phyloP scores from a whole-genome alignment of 2,888 invertebrate species.

The Euphydryas editha region DNA sequence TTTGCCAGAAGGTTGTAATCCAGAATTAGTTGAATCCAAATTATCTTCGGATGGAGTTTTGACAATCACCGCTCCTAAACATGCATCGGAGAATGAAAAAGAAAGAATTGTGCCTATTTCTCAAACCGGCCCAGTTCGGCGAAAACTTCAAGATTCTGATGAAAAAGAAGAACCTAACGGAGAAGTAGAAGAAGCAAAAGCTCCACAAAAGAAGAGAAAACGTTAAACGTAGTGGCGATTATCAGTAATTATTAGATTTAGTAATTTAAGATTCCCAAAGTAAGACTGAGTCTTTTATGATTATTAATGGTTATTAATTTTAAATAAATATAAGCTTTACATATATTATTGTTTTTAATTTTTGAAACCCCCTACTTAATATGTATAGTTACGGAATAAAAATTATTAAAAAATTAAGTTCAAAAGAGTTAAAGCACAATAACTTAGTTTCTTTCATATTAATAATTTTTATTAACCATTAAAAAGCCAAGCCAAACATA shows the following conservation, averaged over 20 bases:
- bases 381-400: too few relatives aligned
- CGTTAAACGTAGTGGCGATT: slow-evolving; percentile 47
- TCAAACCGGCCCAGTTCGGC: slow-evolving; percentile 84
- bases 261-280: not conserved
- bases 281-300: slow-evolving; percentile 13
- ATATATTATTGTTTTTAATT: not conserved
- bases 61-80: slow-evolving; percentile 85
- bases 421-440: too few relatives aligned
- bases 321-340: not conserved
- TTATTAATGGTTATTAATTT: not conserved
- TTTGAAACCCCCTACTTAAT: not conserved
- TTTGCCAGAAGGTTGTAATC: slow-evolving; percentile 88
- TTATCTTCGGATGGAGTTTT: slow-evolving; percentile 91
- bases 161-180: slow-evolving; percentile 50
- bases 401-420: too few relatives aligned
- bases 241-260: not conserved
- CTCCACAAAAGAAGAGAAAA: slow-evolving; percentile 69
- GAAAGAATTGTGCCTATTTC: slow-evolving; percentile 84
- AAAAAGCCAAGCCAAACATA: too few relatives aligned
- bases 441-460: too few relatives aligned
- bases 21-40: slow-evolving; percentile 87
- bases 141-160: slow-evolving; percentile 66
- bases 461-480: too few relatives aligned
- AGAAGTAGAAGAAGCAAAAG: slow-evolving; percentile 47
- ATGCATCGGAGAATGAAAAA: slow-evolving; percentile 49